phyloP scores from a whole-genome alignment of 2,888 invertebrate genomes.

The Branchipolynoe longqiensis region DNA sequence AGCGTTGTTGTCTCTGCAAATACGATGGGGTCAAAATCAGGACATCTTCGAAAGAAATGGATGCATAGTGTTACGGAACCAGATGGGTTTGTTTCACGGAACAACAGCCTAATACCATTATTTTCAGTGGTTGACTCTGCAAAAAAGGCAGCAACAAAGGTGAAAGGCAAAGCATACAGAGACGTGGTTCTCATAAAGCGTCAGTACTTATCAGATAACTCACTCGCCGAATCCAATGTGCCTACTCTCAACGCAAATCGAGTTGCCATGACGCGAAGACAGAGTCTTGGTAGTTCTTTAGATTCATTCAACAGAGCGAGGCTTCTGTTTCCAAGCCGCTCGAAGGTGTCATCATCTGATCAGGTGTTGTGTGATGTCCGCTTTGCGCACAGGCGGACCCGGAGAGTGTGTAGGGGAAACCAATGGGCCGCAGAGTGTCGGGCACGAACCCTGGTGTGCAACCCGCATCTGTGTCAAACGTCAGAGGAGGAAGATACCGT shows the following conservation, averaged over 20 bases:
- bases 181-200: not conserved
- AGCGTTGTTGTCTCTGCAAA: too few species aligned
- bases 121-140: not conserved
- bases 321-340: not conserved
- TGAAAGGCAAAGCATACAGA: not conserved
- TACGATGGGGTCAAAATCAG: too few species aligned
- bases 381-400: not conserved
- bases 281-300: too few species aligned
- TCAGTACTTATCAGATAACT: not conserved
- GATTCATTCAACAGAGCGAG: too few species aligned
- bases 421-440: not conserved
- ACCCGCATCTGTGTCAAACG: not conserved
- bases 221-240: not conserved
- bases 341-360: not conserved
- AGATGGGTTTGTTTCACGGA: constrained; percentile 22
- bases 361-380: constrained; percentile 8
- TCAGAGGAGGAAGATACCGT: not conserved
- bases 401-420: not conserved
- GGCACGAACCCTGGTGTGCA: not conserved
- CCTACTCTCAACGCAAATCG: too few species aligned
- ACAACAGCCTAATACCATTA: constrained; percentile 28
- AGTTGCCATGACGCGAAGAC: too few species aligned
- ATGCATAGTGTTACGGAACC: too few species aligned
- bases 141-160: not conserved
- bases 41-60: too few species aligned